Conservation (phyloP, 2,113 vertebrate genomes). For the Corynorhinus townsendii region DNA sequence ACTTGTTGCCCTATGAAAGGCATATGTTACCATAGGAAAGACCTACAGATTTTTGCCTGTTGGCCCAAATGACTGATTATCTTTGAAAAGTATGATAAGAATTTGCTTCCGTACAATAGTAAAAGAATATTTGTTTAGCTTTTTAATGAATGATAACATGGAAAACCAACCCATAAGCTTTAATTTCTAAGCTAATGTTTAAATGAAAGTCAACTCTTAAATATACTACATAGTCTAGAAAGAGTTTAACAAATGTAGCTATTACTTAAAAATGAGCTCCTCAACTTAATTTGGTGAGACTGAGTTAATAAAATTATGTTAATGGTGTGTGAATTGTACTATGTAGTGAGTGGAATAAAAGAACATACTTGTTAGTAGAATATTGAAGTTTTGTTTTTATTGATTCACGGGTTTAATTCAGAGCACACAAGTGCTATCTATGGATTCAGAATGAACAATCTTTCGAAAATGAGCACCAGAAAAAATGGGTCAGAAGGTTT, state of each 20-base stretch:
- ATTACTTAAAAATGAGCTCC: neutral
- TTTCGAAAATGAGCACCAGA: neutral
- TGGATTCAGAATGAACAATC: neutral
- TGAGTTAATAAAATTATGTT: neutral
- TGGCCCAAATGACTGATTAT: neutral
- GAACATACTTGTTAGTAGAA: neutral
- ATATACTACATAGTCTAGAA: neutral
- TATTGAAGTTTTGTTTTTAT: constrained; percentile 12
- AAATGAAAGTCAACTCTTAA: constrained; percentile 10
- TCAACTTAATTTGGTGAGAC: neutral
- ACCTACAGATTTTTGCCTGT: neutral
- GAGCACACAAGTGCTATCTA: neutral
- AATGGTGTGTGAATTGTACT: neutral
- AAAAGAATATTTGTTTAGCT: neutral
- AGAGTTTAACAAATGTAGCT: neutral
- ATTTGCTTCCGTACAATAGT: neutral
- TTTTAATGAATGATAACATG: neutral
- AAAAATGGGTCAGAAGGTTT: neutral
- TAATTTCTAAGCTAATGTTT: constrained; percentile 7
- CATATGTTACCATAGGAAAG: neutral
- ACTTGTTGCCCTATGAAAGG: neutral
- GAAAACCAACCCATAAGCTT: neutral
- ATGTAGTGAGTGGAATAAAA: neutral
- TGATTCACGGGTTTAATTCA: neutral
- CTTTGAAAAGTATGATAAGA: neutral